Percentiles rank a stretch among this genome's conserved stretches.
phyloP scores from a whole-genome alignment of 53 echinoderm and acorn worm genomes.

The Antedon mediterranea region DNA sequence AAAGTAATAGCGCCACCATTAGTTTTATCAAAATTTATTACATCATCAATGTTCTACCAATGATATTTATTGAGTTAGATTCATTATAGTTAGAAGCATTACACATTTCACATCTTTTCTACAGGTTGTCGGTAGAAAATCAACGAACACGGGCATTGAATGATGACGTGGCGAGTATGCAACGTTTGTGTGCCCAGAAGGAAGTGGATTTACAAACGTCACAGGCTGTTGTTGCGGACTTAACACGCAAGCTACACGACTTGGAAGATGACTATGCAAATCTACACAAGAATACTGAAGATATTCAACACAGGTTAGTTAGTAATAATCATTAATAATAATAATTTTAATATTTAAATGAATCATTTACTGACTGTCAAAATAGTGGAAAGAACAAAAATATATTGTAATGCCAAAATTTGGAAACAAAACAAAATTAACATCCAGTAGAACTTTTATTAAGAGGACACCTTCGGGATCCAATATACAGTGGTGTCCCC shows the following conservation, averaged over 20 bases:
- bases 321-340: too few relatives aligned
- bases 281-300: slow-evolving; percentile 42
- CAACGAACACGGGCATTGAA: slow-evolving; percentile 51
- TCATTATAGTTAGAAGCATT: too few relatives aligned
- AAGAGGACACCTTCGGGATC: too few relatives aligned
- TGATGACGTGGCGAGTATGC: slow-evolving; percentile 48
- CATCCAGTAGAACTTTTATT: too few relatives aligned
- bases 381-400: neutral
- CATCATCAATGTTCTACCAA: too few relatives aligned
- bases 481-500: too few relatives aligned
- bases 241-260: slow-evolving; percentile 51
- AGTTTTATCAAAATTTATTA: too few relatives aligned
- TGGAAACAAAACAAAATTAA: too few relatives aligned
- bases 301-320: slow-evolving; percentile 51
- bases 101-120: too few relatives aligned
- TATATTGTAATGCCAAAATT: too few relatives aligned
- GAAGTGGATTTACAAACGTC: slow-evolving; percentile 68
- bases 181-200: slow-evolving; percentile 69
- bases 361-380: neutral
- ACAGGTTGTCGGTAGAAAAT: slow-evolving; percentile 30
- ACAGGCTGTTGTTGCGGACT: slow-evolving; percentile 46
- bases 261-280: slow-evolving; percentile 50
- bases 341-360: neutral
- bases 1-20: too few relatives aligned
- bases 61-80: too few relatives aligned